Base-by-base conservation (phyloP, 2,797 vertebrate species). In the Uromys caudimaculatus region DNA sequence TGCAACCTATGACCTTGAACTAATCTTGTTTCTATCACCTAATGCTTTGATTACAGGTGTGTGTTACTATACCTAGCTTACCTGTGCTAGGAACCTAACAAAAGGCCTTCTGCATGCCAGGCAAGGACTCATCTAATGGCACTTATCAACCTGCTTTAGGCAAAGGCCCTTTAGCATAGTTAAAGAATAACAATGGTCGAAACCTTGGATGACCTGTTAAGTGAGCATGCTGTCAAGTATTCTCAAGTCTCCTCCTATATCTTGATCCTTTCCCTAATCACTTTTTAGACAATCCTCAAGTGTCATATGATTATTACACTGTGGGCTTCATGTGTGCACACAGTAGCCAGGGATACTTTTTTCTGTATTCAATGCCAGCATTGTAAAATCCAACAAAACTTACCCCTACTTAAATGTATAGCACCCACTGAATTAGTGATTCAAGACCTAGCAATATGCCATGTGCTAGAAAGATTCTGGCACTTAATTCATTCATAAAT, bases 271-370 rank as follows among this genome's bases (percentile, higher is more conserved):
- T 62, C 47, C 69, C n/a, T 69, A 19, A 47, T 41, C 23, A 29
- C 44, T 69, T 85, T 67, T 85, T 47, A 90, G 27, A 86, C 32
- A 29, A 52, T 24, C 60, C 35, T 3, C 3, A 4, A 69, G 9
- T n/a, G 54, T 29, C 58, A 44, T 38, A 14, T 0, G 4, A 60
- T 0, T 0, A 1, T 4, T 5, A 82, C 6, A 38, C n/a, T 0
- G 19, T 24, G 54, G 41, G 47, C 38, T 83, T 60, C n/a, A 29
- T 1, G 4, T 6, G 8, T 73, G 47, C 7, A 19, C 5, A 64
- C n/a, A 76, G 56, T 3, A 41, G 81, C 11, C 67, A 77, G 73
- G 69, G 44, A 44, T 6, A 44, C 44, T 44, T 56, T 44, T 13
- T 47, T 50, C 50, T 69, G 35, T 44, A 56, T 64, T 78, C 75